Base-by-base conservation (phyloP, 2,888 invertebrate species). In the Euspilapteryx auroguttella region DNA sequence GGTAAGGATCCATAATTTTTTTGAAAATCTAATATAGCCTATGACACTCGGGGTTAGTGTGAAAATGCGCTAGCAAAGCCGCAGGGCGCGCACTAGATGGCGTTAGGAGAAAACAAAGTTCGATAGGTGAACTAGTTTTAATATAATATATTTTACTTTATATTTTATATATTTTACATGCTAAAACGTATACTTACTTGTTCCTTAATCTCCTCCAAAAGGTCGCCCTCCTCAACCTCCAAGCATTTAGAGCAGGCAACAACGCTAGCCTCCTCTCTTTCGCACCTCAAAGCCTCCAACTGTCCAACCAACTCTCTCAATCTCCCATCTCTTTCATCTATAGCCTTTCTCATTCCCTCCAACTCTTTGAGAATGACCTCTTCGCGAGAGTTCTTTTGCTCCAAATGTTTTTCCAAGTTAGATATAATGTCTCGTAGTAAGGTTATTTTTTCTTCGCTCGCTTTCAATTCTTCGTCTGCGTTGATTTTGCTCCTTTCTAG, bases 341-440 rank as follows among this genome's bases (percentile, higher is more conserved):
- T 78, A 1, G 81, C 69, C 24, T 59, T 55, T 40, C 69, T 76
- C 54, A 83, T 68, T 30, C 77, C 66, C 30, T 76, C 69, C 12
- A 82, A 73, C 49, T 86, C 82, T 38, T 66, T 68, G 32, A 82
- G 55, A 20, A 86, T 75, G 30, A 83, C 79, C 1, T 59, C 53
- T 46, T 89, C 89, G 25, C 79, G 78, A 0, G 75, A 57, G 0
- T 77, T 65, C 47, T 87, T 87, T 8, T 76, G 66, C 48, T 89
- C 87, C 1, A 91, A 59, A 48, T 92, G 89, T 1, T 68, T 66
- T 49, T 94, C 93, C 22, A 91, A 57, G 38, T 87, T 87, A 1
- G 81, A 73, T 29, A 93, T 87, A 29, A 91, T 86, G 32, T 92
- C 90, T 17, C 89, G 71, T 10, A 92, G 68, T 8, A 86, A 77